These are phyloP conservation scores for Apteryx owenii DNA, from an alignment of 2,113 vertebrate species.

Conservation along the genomic window DNA sequence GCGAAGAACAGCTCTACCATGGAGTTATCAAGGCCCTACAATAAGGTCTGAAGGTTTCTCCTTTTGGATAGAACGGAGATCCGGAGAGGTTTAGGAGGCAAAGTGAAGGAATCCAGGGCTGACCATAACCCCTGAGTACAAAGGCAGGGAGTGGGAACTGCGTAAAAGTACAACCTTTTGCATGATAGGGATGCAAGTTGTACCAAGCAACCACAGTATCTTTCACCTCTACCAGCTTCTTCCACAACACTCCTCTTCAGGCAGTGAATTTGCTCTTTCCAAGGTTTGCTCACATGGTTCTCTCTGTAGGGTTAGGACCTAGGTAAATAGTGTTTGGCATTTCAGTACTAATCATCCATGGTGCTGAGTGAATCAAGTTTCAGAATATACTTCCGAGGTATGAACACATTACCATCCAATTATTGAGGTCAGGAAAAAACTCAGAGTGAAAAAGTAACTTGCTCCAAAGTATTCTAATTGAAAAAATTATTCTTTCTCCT, in stretches of 20 bases:
- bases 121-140: background rate
- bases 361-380: background rate
- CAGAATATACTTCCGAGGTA: background rate
- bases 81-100: background rate
- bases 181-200: background rate
- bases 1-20: background rate
- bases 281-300: background rate
- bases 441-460: background rate
- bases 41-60: background rate
- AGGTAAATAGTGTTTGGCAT: background rate
- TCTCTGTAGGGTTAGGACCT: background rate
- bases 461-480: conserved; percentile 10
- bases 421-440: conserved; percentile 39
- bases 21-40: background rate
- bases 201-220: background rate
- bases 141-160: background rate
- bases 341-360: background rate
- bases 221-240: background rate
- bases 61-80: background rate
- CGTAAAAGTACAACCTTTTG: background rate
- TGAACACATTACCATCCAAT: conserved; percentile 21
- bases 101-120: background rate
- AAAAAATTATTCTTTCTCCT: background rate
- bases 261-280: background rate
- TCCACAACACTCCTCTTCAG: background rate